These are phyloP conservation scores for Phalanger gymnotis DNA, from an alignment of 2,797 vertebrate genomes.

Conservation along the genomic window DNA sequence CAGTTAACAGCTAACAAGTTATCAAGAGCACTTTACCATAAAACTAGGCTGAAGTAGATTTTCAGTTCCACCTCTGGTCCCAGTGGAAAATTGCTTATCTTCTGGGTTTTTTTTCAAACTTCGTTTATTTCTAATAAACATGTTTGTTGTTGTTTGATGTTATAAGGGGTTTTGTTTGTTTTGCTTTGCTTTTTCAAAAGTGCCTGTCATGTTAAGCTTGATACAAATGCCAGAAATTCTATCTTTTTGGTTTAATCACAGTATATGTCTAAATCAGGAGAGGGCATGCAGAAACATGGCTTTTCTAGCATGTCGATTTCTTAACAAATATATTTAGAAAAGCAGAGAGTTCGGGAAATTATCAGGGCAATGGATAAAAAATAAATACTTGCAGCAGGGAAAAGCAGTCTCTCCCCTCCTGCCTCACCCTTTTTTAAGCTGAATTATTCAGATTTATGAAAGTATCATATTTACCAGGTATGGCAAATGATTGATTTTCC, in stretches of 20 bases:
- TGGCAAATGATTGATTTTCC: conserved; percentile 31
- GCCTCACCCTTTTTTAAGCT: neutral
- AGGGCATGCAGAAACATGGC: neutral
- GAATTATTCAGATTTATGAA: neutral
- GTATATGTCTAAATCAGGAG: conserved; percentile 29
- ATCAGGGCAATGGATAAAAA: neutral
- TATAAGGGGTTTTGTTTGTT: neutral
- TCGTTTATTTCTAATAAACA: conserved; percentile 39
- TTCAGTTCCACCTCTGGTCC: conserved; percentile 35
- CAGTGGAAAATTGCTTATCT: conserved; percentile 43
- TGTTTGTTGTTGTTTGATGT: conserved; percentile 28
- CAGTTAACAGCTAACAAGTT: conserved; percentile 54
- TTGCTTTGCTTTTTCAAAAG: conserved; percentile 52
- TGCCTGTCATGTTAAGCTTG: conserved; percentile 17
- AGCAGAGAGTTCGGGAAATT: conserved; percentile 41
- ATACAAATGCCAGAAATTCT: conserved; percentile 34
- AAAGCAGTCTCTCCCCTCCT: conserved; percentile 2
- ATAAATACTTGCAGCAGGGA: neutral
- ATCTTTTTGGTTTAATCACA: neutral
- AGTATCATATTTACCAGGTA: conserved; percentile 16
- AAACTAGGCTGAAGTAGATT: conserved; percentile 40
- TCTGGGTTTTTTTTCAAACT: neutral
- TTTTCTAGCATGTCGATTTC: conserved; percentile 51
- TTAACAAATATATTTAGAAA: conserved; percentile 49
- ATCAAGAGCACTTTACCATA: conserved; percentile 12